These are phyloP conservation scores for Manis crassicaudata DNA, from an alignment of 2,797 vertebrate genomes.

Conservation along the genomic window DNA sequence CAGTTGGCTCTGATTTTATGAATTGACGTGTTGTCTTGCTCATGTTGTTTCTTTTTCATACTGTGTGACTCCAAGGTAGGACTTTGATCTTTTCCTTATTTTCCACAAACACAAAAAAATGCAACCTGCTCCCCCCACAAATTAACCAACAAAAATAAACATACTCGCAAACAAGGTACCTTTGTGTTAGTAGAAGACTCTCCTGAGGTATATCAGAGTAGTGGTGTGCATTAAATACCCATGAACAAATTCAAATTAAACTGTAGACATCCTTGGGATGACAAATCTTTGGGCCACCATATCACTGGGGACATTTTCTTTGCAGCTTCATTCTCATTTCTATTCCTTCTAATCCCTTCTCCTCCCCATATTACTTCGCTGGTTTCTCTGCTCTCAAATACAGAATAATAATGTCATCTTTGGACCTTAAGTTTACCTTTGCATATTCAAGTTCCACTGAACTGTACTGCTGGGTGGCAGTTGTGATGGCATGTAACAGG, in stretches of 20 bases:
- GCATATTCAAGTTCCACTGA: neutral
- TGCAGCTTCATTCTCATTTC: neutral
- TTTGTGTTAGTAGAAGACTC: neutral
- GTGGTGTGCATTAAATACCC: neutral
- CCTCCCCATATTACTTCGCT: neutral
- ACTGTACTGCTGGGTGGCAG: neutral
- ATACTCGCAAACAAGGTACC: neutral
- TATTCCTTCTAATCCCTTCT: neutral
- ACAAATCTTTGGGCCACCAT: neutral
- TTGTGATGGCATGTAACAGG: neutral
- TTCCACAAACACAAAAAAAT: neutral
- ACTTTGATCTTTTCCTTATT: neutral
- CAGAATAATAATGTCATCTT: neutral
- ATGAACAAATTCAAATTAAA: neutral
- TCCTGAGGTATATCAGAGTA: neutral
- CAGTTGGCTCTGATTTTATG: neutral
- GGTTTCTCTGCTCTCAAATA: neutral
- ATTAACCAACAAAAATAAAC: neutral
- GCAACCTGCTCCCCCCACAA: neutral
- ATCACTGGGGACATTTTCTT: neutral
- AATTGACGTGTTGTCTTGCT: neutral
- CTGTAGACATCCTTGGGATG: neutral
- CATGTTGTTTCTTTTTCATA: neutral
- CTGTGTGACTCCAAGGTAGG: neutral
- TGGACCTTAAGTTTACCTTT: neutral